Evolutionary conservation across 2,888 invertebrate species (phyloP).

Genomic region (Cryptus armator): DNA sequence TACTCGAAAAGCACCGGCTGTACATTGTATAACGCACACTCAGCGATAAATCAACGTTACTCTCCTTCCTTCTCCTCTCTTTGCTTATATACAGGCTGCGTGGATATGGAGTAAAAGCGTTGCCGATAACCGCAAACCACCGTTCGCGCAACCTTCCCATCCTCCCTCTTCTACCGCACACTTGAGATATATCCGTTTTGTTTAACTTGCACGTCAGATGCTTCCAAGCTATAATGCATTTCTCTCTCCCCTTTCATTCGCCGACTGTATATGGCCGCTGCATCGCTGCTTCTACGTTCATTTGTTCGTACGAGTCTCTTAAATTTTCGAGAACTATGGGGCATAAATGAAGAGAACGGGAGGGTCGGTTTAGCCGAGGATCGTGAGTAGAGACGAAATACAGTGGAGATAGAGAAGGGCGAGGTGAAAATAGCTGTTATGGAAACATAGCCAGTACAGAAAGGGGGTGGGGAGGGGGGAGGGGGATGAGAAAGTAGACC

Average conservation of each 20-base stretch:
- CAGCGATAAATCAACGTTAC: conserved; percentile 69
- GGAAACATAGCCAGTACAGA: conserved; percentile 6
- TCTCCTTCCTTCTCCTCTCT: conserved; percentile 2
- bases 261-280: neutral
- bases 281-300: conserved; percentile 27
- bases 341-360: conserved; percentile 12
- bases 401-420: conserved; percentile 40
- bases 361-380: conserved; percentile 34
- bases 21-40: conserved; percentile 39
- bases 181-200: conserved; percentile 53
- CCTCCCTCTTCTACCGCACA: neutral
- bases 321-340: conserved; percentile 40
- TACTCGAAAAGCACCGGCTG: conserved; percentile 45
- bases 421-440: conserved; percentile 53
- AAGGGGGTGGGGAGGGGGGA: neutral
- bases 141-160: conserved; percentile 4
- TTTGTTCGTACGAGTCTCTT: conserved; percentile 38
- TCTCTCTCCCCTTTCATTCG: conserved; percentile 46
- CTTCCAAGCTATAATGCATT: conserved; percentile 38
- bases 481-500: conserved; percentile 25
- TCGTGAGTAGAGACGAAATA: conserved; percentile 46
- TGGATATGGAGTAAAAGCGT: conserved; percentile 13
- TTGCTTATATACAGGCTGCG: conserved; percentile 9
- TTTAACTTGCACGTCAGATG: conserved; percentile 48
- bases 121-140: conserved; percentile 44